phyloP scores from a whole-genome alignment of 2,888 invertebrate species.

The Idaea biselata region DNA sequence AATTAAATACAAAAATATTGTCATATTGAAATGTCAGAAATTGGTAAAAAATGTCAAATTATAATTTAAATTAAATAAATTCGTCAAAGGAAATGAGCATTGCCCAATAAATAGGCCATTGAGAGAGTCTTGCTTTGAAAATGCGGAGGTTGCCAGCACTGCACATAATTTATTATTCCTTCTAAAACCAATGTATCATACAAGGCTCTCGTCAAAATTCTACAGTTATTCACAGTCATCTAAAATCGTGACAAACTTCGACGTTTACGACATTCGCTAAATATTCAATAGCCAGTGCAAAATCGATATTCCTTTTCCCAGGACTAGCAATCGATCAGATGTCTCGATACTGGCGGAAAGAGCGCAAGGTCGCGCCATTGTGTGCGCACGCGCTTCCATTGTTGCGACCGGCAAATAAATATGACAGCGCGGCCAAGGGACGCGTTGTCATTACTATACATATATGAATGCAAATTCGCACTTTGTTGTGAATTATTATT shows the following conservation, averaged over 20 bases:
- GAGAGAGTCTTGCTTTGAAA: no score
- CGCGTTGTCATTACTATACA: not conserved
- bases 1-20: no score
- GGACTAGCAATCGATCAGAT: constrained; percentile 26
- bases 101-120: no score
- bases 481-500: not conserved
- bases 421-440: constrained; percentile 8
- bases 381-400: constrained; percentile 44
- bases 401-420: constrained; percentile 41
- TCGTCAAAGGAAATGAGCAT: no score
- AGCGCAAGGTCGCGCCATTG: constrained; percentile 58
- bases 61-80: no score
- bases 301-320: not conserved
- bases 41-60: no score
- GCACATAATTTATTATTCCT: no score
- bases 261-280: not conserved
- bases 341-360: constrained; percentile 34
- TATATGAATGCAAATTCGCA: not conserved
- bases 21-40: no score
- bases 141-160: no score
- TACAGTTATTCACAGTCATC: not conserved
- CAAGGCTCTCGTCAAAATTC: not conserved
- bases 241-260: not conserved
- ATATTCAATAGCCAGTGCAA: not conserved
- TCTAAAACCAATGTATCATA: not conserved